Percentiles rank a stretch among this genome's conserved stretches.
Conservation (phyloP, 2,888 invertebrate species). For the Synergus umbraculus region DNA sequence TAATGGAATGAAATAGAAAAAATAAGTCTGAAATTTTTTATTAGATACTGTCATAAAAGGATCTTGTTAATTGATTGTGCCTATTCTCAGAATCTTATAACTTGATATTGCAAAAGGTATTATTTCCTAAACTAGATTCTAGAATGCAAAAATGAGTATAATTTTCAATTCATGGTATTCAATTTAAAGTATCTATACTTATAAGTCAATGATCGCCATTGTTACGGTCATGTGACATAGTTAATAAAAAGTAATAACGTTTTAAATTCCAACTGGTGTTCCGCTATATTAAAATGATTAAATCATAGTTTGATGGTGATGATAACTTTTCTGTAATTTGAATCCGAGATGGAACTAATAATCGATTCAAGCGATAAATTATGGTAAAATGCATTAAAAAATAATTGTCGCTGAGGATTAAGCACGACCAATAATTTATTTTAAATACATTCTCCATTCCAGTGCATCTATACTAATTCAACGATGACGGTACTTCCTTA, state of each 20-base stretch:
- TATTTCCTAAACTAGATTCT: slow-evolving; percentile 3
- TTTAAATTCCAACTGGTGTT: not conserved
- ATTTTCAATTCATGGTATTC: not conserved
- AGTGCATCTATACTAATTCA: slow-evolving; percentile 6
- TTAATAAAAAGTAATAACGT: not conserved
- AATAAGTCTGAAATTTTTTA: not conserved
- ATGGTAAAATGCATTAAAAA: not conserved
- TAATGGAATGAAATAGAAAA: not conserved
- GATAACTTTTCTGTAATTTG: not conserved
- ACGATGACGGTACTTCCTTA: slow-evolving; percentile 15
- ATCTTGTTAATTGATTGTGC: not conserved
- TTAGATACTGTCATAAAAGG: not conserved
- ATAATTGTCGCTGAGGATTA: not conserved
- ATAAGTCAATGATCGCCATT: not conserved
- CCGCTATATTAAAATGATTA: too few species aligned
- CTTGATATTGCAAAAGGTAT: not conserved
- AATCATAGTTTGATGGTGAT: not conserved
- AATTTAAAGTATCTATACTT: not conserved
- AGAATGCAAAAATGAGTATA: not conserved
- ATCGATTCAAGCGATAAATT: not conserved
- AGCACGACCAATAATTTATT: not conserved
- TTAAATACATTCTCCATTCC: not conserved
- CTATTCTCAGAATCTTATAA: not conserved
- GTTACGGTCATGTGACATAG: not conserved
- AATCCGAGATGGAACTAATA: not conserved